Base-by-base conservation (phyloP, 64 coral and sea anemone genomes). In the Astreopora myriophthalma region DNA sequence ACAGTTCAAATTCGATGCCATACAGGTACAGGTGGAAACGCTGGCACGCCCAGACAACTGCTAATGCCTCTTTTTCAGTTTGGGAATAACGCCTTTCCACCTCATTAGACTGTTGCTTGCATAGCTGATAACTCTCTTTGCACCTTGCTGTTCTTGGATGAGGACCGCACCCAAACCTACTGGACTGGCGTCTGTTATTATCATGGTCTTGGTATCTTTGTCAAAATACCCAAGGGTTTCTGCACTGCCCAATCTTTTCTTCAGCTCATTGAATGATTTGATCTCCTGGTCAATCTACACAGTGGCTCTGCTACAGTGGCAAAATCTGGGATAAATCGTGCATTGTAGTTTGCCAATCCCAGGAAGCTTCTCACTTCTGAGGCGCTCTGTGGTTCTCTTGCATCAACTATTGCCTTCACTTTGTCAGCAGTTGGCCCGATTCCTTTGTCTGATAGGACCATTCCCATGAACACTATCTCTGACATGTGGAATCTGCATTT, bases 281-380 rank as follows among this genome's bases (percentile, higher is more conserved):
- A 14, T 55, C 58, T 65, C 46, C 70, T 76, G 4, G 86, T 89
- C 20, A 63, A 73, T 65, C 8, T 51, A 2, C 49, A 3, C 31
- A 76, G 49, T 1, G 86, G 52, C 20, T 77, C 72, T 34, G 55
- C 33, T 0, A 76, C 34, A 0, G 40, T 42, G 19, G 5, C 86
- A 62, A 58, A 76, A 26, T 89, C 71, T 42, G 70, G 48, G 11
- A 89, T 89, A 33, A 75, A 76, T 17, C 71, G 86, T 0, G 71
- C 86, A 75, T 76, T 89, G 70, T 75, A 89, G 26, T 75, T 76
- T 33, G 48, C 71, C 13, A 89, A 31, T 64, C 86, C 86, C 8
- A 89, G 48, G 48, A 89, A 89, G 33, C 69, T 62, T 58, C 87
- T 75, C 5, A 89, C 73, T 34, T 88, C 69, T 6, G 57, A 64